phyloP scores from a whole-genome alignment of 2,113 vertebrate species.

The Mesembrinibis cayennensis region DNA sequence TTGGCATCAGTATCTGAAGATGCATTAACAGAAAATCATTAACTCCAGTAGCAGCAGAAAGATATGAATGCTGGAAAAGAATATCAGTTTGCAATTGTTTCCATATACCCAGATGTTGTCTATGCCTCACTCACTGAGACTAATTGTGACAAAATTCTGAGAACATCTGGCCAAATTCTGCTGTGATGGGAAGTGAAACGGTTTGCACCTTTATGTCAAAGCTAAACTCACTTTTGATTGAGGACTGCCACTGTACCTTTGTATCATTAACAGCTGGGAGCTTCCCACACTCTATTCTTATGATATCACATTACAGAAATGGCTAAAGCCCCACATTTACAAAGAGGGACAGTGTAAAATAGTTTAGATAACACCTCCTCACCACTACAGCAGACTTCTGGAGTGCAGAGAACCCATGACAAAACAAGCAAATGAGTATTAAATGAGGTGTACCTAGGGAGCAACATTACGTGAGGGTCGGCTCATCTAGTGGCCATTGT shows the following conservation, averaged over 20 bases:
- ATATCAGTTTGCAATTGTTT: not conserved
- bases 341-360: not conserved
- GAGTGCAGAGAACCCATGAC: not conserved
- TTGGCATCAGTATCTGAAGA: not conserved
- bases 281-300: not conserved
- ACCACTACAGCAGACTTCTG: not conserved
- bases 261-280: not conserved
- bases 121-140: not conserved
- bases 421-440: not conserved
- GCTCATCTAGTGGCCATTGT: not conserved
- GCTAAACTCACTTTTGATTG: not conserved
- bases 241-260: not conserved
- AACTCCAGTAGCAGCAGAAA: not conserved
- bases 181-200: not conserved
- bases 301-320: not conserved
- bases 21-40: not conserved
- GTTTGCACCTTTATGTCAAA: not conserved
- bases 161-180: not conserved
- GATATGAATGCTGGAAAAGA: not conserved
- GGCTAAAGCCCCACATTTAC: not conserved
- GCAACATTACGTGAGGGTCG: accelerated
- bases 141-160: not conserved
- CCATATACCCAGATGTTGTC: not conserved
- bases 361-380: not conserved
- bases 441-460: accelerated